Base-by-base conservation (phyloP, 30 jellyfish, hydroid and myxozoan species). In the Aurelia aurita region DNA sequence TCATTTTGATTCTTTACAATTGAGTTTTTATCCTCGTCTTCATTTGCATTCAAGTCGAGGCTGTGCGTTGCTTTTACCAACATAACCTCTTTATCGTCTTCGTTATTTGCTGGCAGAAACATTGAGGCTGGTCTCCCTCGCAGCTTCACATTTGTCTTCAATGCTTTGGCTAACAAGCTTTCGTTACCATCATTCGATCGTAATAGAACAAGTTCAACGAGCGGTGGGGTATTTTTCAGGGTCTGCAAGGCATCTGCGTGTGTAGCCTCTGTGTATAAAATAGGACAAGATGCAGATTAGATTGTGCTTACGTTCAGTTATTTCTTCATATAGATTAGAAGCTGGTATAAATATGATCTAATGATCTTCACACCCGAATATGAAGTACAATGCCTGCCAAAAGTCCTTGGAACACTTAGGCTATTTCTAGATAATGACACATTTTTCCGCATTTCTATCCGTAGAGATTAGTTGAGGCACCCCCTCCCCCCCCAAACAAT, bases 181-280 rank as follows among this genome's bases (percentile, higher is more conserved):
- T 61, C 39, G 74, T 87, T 89, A 19, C 87, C 96, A 39, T 74
- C 90, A 18, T 53, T 64, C 19, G 88, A 39, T 62, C 99, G 80
- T 54, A 58, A 54, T 1, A 94, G 65, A 22, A 61, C 89, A 10
- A 94, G 84, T 58, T 85, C 90, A n/a, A 94, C 93, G 69, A 94
- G 80, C 21, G 99, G 99, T 13, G 99, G 99, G n/a, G 97, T 82
- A 25, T 83, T 66, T 53, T 89, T 89, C 89, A 94, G 66, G 23
- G 69, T 18, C 46, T 89, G 85, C 81, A 89, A 32, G 21, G 94
- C 99, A 14, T 86, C 95, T 2, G 74, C 77, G 58, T 94, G 99
- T 23, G 93, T 64, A 8, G 86, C 84, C 0, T 77, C 99, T 94
- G 55, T 4, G 32, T 54, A 20, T 23, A 18, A 86, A 18, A 34